phyloP scores from a whole-genome alignment of 2,113 vertebrate species.

The Saimiri boliviensis region DNA sequence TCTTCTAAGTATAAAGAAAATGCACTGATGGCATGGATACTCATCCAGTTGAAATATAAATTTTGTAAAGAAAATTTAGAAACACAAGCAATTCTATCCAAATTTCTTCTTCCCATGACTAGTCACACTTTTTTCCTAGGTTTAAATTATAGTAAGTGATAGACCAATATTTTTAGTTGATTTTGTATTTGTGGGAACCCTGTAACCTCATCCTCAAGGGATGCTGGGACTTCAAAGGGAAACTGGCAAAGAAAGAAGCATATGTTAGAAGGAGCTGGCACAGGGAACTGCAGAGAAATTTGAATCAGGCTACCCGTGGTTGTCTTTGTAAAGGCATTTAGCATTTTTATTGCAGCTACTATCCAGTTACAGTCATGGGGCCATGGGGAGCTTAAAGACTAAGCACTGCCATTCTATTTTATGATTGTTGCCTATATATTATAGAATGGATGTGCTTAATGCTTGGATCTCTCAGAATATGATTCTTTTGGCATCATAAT shows the following conservation, averaged over 20 bases:
- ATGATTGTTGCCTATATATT: background rate
- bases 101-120: background rate
- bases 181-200: conserved; percentile 39
- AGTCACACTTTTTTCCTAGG: background rate
- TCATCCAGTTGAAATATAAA: background rate
- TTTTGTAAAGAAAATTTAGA: conserved; percentile 6
- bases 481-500: no score
- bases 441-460: background rate
- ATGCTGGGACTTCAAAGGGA: conserved; percentile 40
- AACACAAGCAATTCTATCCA: background rate
- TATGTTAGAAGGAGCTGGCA: background rate
- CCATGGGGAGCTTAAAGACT: background rate
- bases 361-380: background rate
- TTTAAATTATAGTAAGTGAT: conserved; percentile 10
- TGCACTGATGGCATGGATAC: background rate
- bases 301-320: conserved; percentile 10
- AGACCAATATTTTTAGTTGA: conserved; percentile 31
- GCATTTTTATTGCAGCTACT: background rate
- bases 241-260: conserved; percentile 11
- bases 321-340: conserved; percentile 39
- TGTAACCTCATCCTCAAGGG: conserved; percentile 15
- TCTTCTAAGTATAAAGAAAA: background rate
- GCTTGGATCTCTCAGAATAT: background rate
- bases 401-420: background rate
- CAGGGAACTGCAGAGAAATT: background rate